Evolutionary conservation across 2,797 vertebrate genomes (phyloP).

Genomic region (Parambassis ranga): DNA sequence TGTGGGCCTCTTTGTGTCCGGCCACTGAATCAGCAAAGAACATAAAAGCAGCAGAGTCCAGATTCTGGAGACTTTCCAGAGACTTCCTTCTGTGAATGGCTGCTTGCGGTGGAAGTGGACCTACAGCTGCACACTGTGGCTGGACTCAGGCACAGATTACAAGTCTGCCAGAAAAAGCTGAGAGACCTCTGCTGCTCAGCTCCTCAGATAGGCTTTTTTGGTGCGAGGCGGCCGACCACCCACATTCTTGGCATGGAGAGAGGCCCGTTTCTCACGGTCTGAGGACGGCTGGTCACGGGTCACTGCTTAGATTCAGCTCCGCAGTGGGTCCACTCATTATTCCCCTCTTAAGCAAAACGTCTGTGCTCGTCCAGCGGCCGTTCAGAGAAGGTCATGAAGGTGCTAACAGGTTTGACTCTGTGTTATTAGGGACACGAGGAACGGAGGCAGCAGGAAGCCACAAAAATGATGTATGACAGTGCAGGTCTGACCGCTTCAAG

Average conservation of each 20-base stretch:
- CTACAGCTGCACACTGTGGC: not conserved
- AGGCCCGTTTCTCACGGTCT: constrained; percentile 65
- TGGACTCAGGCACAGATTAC: constrained; percentile 14
- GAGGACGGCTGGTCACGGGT: constrained; percentile 61
- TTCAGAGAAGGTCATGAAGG: constrained; percentile 2
- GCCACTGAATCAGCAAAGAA: constrained; percentile 35
- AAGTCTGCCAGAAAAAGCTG: not conserved
- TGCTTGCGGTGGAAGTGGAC: constrained; percentile 16
- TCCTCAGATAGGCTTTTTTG: constrained; percentile 35
- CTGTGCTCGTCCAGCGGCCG: constrained; percentile 27
- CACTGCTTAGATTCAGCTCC: constrained; percentile 58
- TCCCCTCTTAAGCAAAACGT: constrained; percentile 41
- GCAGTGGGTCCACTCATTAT: constrained; percentile 49
- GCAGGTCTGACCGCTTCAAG: not conserved
- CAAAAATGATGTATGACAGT: not conserved
- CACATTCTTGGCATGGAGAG: constrained; percentile 62
- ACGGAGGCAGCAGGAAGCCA: not conserved
- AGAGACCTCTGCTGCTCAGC: constrained; percentile 11
- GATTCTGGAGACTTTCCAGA: constrained; percentile 25
- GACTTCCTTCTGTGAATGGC: constrained; percentile 6
- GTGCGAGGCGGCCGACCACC: constrained; percentile 52
- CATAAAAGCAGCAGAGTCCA: not conserved
- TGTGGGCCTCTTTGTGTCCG: not conserved
- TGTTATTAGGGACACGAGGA: not conserved
- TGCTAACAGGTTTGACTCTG: constrained; percentile 7